These are phyloP conservation scores for Zeuzera pyrina DNA, from an alignment of 2,888 invertebrate species.

Conservation along the genomic window DNA sequence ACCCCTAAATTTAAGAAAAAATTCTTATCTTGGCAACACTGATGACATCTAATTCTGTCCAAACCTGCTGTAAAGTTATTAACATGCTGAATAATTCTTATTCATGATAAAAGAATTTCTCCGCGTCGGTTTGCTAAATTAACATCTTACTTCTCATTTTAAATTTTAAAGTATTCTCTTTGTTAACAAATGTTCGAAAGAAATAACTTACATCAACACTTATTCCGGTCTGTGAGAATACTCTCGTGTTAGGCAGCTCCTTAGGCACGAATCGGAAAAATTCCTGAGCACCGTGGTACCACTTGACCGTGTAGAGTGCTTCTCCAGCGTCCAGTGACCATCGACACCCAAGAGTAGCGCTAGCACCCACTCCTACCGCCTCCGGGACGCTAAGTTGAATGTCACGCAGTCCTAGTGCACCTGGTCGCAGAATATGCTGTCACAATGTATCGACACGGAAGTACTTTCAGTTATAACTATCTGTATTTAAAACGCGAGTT, in stretches of 20 bases:
- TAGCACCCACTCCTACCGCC: constrained; percentile 80
- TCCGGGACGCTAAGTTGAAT: constrained; percentile 80
- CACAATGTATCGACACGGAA: constrained; percentile 1
- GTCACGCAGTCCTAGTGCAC: constrained; percentile 75
- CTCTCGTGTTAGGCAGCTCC: constrained; percentile 82
- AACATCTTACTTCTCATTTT: background rate
- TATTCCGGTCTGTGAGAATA: constrained; percentile 79
- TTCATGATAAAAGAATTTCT: background rate
- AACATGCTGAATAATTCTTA: too few species aligned
- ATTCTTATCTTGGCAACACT: too few species aligned
- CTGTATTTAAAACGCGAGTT: too few species aligned
- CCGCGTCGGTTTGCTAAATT: background rate
- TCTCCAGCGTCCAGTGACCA: constrained; percentile 81
- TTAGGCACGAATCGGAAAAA: constrained; percentile 88
- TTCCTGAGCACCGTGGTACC: constrained; percentile 85
- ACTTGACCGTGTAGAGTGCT: constrained; percentile 84
- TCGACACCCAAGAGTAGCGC: constrained; percentile 80
- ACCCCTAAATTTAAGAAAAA: too few species aligned
- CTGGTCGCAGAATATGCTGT: constrained; percentile 37
- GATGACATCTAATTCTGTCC: too few species aligned
- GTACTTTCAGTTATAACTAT: too few species aligned
- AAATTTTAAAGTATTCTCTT: too few species aligned
- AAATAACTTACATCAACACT: constrained; percentile 79
- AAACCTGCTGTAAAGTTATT: too few species aligned
- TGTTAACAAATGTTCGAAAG: too few species aligned